Conservation (phyloP, 2,113 vertebrate species). For the Ia io region DNA sequence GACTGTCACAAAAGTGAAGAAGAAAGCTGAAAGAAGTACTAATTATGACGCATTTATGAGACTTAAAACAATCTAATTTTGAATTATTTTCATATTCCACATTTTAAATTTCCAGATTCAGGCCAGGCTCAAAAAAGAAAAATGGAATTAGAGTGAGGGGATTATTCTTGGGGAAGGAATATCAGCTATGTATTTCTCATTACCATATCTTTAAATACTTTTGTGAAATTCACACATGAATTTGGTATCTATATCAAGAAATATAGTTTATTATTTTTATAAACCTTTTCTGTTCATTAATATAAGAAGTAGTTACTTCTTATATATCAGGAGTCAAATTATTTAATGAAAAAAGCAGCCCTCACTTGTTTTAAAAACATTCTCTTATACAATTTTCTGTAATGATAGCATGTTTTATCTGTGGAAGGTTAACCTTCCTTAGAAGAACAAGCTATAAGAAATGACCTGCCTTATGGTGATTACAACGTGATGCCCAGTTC, state of each 20-base stretch:
- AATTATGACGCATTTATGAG: not conserved
- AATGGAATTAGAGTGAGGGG: not conserved
- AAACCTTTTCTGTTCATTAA: not conserved
- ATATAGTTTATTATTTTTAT: not conserved
- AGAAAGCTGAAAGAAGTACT: not conserved
- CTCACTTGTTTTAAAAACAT: slow-evolving; percentile 1
- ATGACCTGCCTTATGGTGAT: not conserved
- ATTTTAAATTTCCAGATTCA: slow-evolving; percentile 10
- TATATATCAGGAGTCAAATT: not conserved
- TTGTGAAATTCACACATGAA: not conserved
- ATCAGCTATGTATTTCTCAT: not conserved
- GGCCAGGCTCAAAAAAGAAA: not conserved
- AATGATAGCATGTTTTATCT: not conserved
- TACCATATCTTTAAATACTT: not conserved
- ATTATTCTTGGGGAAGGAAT: not conserved
- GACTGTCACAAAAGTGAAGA: not conserved
- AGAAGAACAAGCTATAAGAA: not conserved
- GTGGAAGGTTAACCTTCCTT: not conserved
- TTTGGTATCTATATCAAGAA: not conserved
- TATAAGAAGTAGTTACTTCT: not conserved
- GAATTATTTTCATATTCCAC: not conserved
- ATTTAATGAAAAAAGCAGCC: not conserved
- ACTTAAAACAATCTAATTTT: not conserved
- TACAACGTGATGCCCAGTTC: not conserved
- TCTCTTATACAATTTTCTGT: not conserved